phyloP scores from a whole-genome alignment of 2,888 invertebrate species.

The Gisinianus flammeolus region DNA sequence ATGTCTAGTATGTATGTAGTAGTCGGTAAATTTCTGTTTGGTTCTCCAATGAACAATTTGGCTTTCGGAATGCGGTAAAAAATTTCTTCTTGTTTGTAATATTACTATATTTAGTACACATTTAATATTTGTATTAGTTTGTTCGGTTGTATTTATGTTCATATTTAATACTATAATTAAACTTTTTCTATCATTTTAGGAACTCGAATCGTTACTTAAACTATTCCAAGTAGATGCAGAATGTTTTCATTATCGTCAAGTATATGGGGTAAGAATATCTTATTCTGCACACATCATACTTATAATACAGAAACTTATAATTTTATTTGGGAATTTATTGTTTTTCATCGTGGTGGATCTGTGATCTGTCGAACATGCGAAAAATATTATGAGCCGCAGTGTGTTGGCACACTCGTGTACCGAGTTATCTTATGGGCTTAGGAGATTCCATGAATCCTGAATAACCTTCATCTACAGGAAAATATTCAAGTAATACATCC shows the following conservation, averaged over 20 bases:
- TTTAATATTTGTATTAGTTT: neutral
- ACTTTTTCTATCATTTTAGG: no score
- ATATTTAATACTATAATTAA: neutral
- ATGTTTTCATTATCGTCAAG: conserved; percentile 30
- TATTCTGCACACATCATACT: neutral
- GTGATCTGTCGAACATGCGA: conserved; percentile 72
- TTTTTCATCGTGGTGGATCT: conserved; percentile 86
- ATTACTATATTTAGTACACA: neutral
- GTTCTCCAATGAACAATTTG: neutral
- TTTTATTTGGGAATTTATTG: conserved; percentile 62
- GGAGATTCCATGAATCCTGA: conserved; percentile 71
- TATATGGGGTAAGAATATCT: conserved; percentile 46
- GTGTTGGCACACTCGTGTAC: conserved; percentile 77
- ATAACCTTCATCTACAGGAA: conserved; percentile 68
- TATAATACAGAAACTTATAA: neutral
- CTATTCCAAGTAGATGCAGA: conserved; percentile 45
- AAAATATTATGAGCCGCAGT: conserved; percentile 77
- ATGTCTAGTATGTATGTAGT: neutral
- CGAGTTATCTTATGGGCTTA: conserved; percentile 81
- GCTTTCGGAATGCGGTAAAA: neutral
- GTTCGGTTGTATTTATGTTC: neutral
- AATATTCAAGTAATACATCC: conserved; percentile 66
- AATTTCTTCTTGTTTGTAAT: neutral
- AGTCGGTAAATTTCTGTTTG: neutral
- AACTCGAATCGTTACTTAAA: conserved; percentile 49